phyloP scores from a whole-genome alignment of 1,140 invertebrate genomes.

The Oryctes rhinoceros region DNA sequence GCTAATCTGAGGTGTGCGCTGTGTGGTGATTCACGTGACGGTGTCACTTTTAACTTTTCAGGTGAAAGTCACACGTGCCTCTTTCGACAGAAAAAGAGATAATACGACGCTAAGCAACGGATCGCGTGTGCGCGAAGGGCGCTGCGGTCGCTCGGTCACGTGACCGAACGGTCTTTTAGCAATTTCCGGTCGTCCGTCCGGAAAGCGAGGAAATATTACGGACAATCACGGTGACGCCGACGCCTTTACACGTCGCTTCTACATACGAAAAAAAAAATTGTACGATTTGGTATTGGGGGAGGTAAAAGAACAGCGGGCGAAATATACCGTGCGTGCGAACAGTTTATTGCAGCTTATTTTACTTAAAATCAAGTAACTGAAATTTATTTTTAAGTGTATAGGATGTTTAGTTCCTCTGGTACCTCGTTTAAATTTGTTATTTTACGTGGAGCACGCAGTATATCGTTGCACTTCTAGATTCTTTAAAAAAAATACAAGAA shows the following conservation, averaged over 20 bases:
- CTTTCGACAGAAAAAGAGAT: neutral
- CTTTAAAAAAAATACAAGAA: too few relatives aligned
- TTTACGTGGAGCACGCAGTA: too few relatives aligned
- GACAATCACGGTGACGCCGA: conserved; percentile 25
- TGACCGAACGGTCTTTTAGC: conserved; percentile 39
- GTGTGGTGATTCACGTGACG: neutral
- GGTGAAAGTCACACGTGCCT: conserved; percentile 33
- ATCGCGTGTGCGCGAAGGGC: conserved; percentile 28
- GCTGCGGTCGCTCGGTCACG: conserved; percentile 31
- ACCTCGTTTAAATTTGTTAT: too few relatives aligned
- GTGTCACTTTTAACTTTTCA: conserved; percentile 33
- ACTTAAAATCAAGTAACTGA: too few relatives aligned
- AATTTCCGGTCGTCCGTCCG: conserved; percentile 39
- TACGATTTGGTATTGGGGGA: neutral
- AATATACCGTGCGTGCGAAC: too few relatives aligned
- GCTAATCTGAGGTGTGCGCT: neutral
- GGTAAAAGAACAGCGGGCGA: neutral
- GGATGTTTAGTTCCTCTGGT: too few relatives aligned
- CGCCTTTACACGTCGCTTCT: conserved; percentile 4
- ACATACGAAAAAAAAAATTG: neutral
- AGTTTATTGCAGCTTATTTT: too few relatives aligned
- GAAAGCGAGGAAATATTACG: conserved; percentile 35
- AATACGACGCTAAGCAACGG: neutral
- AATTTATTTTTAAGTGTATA: too few relatives aligned
- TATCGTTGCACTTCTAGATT: too few relatives aligned